phyloP scores from a whole-genome alignment of 1,140 invertebrate species.

The Mycetomoellerius zeteki region DNA sequence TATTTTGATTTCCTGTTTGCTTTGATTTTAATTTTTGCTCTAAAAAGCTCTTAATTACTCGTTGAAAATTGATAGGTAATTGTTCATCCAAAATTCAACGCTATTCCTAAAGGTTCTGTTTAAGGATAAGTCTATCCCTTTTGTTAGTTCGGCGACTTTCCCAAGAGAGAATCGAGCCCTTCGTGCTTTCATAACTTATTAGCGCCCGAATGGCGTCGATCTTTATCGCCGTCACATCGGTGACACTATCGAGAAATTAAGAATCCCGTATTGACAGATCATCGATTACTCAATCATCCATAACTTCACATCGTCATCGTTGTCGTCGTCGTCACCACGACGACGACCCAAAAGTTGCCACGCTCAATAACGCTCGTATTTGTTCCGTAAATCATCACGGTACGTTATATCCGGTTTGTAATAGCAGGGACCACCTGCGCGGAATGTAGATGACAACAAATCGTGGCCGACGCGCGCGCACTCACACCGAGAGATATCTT shows the following conservation, averaged over 20 bases:
- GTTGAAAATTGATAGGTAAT: neutral
- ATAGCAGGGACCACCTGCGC: neutral
- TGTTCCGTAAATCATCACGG: neutral
- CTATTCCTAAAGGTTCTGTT: neutral
- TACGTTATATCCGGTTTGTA: neutral
- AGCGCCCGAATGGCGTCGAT: neutral
- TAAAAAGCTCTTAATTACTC: neutral
- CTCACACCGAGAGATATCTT: slow-evolving; percentile 20
- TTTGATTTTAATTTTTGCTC: neutral
- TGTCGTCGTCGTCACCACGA: neutral
- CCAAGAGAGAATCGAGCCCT: neutral
- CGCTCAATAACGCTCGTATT: neutral
- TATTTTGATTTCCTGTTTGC: neutral
- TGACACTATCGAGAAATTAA: slow-evolving; percentile 33
- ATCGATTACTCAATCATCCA: slow-evolving; percentile 35
- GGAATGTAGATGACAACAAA: neutral
- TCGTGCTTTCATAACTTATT: slow-evolving; percentile 64
- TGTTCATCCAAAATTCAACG: neutral
- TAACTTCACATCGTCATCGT: slow-evolving; percentile 24
- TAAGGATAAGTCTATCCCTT: neutral
- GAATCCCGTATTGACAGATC: slow-evolving; percentile 44
- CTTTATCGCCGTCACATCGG: slow-evolving; percentile 10
- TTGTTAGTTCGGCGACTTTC: neutral
- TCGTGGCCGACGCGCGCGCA: neutral
- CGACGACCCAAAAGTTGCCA: slow-evolving; percentile 15